These are phyloP conservation scores for Gorsachius goisagi DNA, from an alignment of 2,113 vertebrate genomes.

Conservation along the genomic window DNA sequence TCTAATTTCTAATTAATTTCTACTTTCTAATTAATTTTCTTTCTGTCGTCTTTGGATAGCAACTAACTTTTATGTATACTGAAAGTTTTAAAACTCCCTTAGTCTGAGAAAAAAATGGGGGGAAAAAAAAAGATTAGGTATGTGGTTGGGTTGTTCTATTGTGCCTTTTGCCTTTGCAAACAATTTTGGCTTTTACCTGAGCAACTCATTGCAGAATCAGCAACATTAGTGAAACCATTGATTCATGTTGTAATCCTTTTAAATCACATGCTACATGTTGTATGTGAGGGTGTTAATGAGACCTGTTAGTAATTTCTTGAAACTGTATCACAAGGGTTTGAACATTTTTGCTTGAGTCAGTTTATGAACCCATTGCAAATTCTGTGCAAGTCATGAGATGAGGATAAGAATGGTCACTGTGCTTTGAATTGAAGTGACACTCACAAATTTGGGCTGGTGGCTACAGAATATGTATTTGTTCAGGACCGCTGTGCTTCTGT, in stretches of 20 bases:
- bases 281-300: not conserved
- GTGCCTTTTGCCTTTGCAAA: not conserved
- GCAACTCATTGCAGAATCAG: not conserved
- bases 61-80: not conserved
- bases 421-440: not conserved
- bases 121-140: too few species aligned
- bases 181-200: not conserved
- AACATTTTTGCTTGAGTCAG: not conserved
- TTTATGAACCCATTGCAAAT: not conserved
- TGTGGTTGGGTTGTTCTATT: not conserved
- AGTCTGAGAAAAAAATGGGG: not conserved
- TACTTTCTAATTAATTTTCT: too few species aligned
- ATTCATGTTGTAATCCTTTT: not conserved
- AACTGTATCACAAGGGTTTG: not conserved
- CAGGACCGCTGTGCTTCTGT: accelerated
- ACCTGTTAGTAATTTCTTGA: not conserved
- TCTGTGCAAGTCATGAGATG: not conserved
- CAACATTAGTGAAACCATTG: not conserved
- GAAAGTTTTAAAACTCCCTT: not conserved
- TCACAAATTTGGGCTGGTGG: too few species aligned
- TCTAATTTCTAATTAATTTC: not conserved
- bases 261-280: not conserved
- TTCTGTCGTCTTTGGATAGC: not conserved
- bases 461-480: not conserved
- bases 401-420: not conserved